Evolutionary conservation across 2,888 invertebrate species (phyloP).

Genomic region (Limulus polyphemus): DNA sequence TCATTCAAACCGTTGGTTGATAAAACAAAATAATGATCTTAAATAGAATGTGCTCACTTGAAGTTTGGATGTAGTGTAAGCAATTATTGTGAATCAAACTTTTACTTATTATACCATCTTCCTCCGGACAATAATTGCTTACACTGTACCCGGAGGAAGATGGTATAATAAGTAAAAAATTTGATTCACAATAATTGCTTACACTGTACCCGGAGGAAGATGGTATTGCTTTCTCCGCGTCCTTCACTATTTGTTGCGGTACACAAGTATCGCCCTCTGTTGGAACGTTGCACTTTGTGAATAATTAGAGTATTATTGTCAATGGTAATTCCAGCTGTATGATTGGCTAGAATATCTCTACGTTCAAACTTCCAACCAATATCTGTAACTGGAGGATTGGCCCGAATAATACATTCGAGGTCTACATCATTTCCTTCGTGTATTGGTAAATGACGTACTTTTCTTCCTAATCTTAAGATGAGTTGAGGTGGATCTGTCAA

Average conservation of each 20-base stretch:
- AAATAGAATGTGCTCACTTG: no score
- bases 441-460: conserved; percentile 4
- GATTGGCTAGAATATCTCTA: conserved; percentile 5
- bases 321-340: conserved; percentile 8
- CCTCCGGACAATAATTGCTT: no score
- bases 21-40: no score
- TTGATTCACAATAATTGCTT: no score
- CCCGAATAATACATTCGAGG: conserved; percentile 14
- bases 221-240: conserved; percentile 12
- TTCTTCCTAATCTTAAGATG: no score
- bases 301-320: conserved; percentile 12
- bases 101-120: no score
- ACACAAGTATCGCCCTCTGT: conserved; percentile 12
- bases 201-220: conserved; percentile 5
- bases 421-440: conserved; percentile 15
- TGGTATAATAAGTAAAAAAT: no score
- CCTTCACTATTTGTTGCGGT: conserved; percentile 8
- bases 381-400: conserved; percentile 18
- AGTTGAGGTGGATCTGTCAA: no score
- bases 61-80: no score
- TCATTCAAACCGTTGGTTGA: no score
- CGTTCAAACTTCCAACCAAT: conserved; percentile 19
- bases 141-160: no score
- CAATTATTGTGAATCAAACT: no score
- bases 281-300: conserved; percentile 7